Conservation (phyloP, 2,113 vertebrate species). For the Daboia siamensis region DNA sequence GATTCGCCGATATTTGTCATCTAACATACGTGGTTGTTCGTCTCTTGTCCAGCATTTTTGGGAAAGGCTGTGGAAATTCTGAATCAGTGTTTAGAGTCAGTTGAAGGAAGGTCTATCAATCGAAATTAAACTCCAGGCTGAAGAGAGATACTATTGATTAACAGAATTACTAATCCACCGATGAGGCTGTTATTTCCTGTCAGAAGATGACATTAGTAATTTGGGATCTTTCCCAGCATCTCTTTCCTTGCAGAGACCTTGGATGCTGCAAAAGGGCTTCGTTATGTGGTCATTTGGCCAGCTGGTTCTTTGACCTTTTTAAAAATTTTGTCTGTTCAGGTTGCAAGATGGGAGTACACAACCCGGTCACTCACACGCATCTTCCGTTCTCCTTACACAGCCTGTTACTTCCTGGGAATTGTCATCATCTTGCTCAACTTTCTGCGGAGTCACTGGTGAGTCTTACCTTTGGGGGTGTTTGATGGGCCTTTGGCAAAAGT, state of each 20-base stretch:
- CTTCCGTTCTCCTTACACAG: conserved; percentile 76
- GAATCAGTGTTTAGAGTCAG: not conserved
- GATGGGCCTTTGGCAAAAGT: not conserved
- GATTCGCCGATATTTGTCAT: not conserved
- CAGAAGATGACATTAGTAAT: not conserved
- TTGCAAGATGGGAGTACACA: conserved; percentile 88
- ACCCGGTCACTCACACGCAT: conserved; percentile 74
- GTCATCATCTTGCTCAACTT: conserved; percentile 83
- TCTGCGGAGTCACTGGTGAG: conserved; percentile 87
- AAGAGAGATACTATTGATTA: not conserved
- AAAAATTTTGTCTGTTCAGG: conserved; percentile 62
- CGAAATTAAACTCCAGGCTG: not conserved
- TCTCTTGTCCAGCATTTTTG: not conserved
- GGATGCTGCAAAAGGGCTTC: not conserved
- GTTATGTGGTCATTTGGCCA: conserved; percentile 29
- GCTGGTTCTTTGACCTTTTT: not conserved
- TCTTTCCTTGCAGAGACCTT: not conserved
- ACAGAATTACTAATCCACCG: not conserved
- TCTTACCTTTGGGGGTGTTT: not conserved
- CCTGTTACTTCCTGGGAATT: conserved; percentile 81
- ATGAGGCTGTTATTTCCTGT: not conserved
- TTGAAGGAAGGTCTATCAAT: not conserved
- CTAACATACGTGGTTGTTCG: not conserved
- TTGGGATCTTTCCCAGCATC: not conserved
- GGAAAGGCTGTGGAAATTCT: not conserved